Evolutionary conservation across 2,888 invertebrate genomes (phyloP).

Genomic region (Dryococelus australis): DNA sequence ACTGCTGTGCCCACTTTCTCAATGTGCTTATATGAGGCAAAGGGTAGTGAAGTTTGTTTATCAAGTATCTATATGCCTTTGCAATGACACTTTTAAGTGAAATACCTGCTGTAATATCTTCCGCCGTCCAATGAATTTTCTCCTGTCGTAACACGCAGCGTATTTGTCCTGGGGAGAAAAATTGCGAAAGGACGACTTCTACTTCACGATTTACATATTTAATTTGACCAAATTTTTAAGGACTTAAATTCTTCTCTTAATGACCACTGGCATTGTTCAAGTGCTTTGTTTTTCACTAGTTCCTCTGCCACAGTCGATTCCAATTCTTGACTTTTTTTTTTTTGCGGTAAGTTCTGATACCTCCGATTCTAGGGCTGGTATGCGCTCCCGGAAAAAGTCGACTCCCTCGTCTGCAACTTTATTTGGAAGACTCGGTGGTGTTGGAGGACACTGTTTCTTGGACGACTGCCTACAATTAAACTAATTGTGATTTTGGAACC

Average conservation of each 20-base stretch:
- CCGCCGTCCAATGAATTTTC: neutral
- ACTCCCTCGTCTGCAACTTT: neutral
- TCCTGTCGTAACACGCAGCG: neutral
- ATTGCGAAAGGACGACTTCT: neutral
- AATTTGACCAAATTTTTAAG: neutral
- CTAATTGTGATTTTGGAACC: neutral
- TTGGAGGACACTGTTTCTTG: neutral
- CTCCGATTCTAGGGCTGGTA: neutral
- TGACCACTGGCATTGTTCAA: neutral
- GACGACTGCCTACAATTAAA: neutral
- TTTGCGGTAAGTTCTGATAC: neutral
- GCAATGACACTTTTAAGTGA: neutral
- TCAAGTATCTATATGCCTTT: neutral
- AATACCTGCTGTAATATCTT: neutral
- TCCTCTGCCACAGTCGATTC: neutral
- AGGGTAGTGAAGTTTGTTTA: neutral
- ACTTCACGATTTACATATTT: neutral
- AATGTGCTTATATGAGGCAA: neutral
- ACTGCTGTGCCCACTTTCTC: constrained; percentile 9
- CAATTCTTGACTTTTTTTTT: neutral
- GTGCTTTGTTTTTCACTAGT: neutral
- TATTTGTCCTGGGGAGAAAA: neutral
- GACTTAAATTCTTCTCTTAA: neutral
- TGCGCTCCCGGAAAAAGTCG: neutral
- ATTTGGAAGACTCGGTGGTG: neutral